Conservation (phyloP, 2,797 vertebrate genomes). For the Chiloscyllium punctatum region DNA sequence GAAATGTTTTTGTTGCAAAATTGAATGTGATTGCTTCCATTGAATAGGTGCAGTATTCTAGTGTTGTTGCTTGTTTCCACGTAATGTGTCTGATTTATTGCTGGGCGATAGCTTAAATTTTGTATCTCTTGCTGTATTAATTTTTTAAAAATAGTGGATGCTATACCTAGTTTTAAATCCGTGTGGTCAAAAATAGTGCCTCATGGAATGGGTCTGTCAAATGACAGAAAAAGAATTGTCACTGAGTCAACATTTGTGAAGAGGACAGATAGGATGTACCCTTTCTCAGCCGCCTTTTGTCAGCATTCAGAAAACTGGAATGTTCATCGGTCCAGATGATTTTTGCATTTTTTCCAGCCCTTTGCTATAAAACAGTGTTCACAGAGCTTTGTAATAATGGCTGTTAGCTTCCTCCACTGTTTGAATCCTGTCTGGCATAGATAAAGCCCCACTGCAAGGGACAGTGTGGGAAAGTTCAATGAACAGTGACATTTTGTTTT, state of each 20-base stretch:
- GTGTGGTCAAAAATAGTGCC: not conserved
- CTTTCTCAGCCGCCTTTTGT: not conserved
- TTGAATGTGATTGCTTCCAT: not conserved
- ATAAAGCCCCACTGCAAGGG: not conserved
- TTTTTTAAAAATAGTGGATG: not conserved
- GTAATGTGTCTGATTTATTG: too few species aligned
- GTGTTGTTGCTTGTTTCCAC: too few species aligned
- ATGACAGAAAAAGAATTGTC: not conserved
- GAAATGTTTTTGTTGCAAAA: not conserved
- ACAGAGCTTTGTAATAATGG: not conserved
- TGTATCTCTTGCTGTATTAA: not conserved
- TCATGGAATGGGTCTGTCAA: not conserved
- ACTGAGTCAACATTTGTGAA: not conserved
- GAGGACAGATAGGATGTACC: not conserved
- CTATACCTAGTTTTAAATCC: not conserved
- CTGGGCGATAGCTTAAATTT: not conserved
- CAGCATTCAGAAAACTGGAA: not conserved
- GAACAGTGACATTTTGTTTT: not conserved
- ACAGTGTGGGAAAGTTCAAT: not conserved
- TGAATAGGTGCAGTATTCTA: not conserved
- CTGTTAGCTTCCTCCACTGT: not conserved
- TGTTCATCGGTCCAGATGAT: not conserved
- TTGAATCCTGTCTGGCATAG: not conserved
- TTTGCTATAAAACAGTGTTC: not conserved
- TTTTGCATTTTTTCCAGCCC: not conserved